These are phyloP conservation scores for Forficula auricularia DNA, from an alignment of 1,140 invertebrate genomes.

Conservation along the genomic window DNA sequence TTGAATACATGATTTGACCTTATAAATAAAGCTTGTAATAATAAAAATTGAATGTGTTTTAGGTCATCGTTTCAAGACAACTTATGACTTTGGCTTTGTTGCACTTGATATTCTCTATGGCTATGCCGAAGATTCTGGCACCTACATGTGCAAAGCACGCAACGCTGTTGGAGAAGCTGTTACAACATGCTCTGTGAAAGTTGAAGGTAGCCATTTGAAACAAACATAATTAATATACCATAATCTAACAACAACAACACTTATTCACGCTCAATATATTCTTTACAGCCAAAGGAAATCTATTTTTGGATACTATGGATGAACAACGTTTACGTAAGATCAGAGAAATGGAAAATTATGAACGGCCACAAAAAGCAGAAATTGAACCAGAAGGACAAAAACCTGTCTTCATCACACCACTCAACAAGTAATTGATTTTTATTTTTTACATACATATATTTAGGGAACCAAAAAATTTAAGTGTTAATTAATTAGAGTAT, in stretches of 20 bases:
- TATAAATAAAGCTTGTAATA: not conserved
- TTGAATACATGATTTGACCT: too few relatives aligned
- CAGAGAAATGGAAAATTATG: slow-evolving; percentile 66
- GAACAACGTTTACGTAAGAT: slow-evolving; percentile 76
- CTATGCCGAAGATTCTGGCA: slow-evolving; percentile 85
- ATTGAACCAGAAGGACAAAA: slow-evolving; percentile 59
- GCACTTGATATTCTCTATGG: slow-evolving; percentile 90
- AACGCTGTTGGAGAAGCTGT: slow-evolving; percentile 83
- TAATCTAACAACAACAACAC: too few relatives aligned
- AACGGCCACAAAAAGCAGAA: slow-evolving; percentile 53
- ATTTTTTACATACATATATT: too few relatives aligned
- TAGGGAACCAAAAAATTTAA: too few relatives aligned
- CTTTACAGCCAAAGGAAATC: slow-evolving; percentile 53
- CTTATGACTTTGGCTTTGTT: slow-evolving; percentile 91
- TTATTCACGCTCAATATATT: too few relatives aligned
- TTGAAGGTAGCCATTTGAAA: slow-evolving; percentile 66
- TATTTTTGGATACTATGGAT: slow-evolving; percentile 76
- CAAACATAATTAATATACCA: too few relatives aligned
- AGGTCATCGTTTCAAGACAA: slow-evolving; percentile 75
- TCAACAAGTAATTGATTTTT: slow-evolving; percentile 46
- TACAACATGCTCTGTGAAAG: slow-evolving; percentile 69
- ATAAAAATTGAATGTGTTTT: slow-evolving; percentile 5
- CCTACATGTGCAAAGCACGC: slow-evolving; percentile 85
- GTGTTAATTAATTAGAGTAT: too few relatives aligned
- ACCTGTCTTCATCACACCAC: slow-evolving; percentile 69